These are phyloP conservation scores for Leptarthrus brevirostris DNA, from an alignment of 2,888 invertebrate genomes.

Conservation along the genomic window DNA sequence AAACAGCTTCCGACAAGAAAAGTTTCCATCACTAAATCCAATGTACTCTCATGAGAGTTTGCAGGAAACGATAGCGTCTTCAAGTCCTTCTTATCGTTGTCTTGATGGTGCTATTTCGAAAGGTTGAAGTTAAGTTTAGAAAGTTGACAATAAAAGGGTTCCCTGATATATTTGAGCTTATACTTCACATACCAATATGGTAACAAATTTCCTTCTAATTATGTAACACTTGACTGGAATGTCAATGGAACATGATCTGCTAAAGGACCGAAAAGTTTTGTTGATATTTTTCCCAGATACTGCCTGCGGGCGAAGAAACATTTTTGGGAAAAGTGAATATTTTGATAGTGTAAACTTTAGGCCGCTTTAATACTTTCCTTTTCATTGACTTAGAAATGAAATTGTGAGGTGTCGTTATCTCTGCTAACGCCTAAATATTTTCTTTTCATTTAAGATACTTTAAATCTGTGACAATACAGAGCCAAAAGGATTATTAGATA, in stretches of 20 bases:
- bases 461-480: no score
- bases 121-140: neutral
- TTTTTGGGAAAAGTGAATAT: neutral
- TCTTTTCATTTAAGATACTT: no score
- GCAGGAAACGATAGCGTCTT: neutral
- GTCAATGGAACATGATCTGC: constrained; percentile 6
- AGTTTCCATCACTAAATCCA: neutral
- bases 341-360: neutral
- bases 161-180: neutral
- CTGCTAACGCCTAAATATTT: no score
- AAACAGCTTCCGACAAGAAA: neutral
- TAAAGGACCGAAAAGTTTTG: neutral
- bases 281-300: neutral
- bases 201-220: constrained; percentile 23
- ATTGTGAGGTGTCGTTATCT: no score
- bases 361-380: no score
- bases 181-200: neutral
- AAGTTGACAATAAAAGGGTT: constrained; percentile 24
- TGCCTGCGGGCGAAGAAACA: neutral
- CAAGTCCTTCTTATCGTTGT: constrained; percentile 13
- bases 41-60: neutral
- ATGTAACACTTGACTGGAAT: constrained; percentile 31
- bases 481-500: no score
- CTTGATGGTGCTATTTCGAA: neutral
- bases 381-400: no score